Conservation (phyloP, 2,888 invertebrate genomes). For the Drosophila eohydei region DNA sequence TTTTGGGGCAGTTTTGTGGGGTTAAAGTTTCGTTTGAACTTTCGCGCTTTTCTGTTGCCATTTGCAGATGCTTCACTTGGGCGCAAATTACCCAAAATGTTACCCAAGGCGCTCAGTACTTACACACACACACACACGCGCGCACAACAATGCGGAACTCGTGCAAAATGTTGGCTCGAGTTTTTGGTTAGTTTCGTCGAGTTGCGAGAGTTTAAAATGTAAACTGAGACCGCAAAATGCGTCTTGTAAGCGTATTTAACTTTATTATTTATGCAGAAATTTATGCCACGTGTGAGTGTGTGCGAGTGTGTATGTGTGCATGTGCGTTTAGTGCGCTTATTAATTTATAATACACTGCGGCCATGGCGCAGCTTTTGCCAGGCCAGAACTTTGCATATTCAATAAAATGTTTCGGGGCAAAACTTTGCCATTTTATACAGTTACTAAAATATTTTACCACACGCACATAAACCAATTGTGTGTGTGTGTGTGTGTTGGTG, state of each 20-base stretch:
- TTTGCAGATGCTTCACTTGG: constrained; percentile 62
- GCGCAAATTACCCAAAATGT: constrained; percentile 74
- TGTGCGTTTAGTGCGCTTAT: constrained; percentile 66
- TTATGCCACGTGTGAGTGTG: constrained; percentile 18
- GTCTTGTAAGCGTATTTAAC: constrained; percentile 80
- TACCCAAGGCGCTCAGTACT: constrained; percentile 64
- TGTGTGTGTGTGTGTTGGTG: constrained; percentile 5
- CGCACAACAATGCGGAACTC: constrained; percentile 22
- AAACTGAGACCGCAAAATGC: constrained; percentile 65
- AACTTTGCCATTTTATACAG: constrained; percentile 59
- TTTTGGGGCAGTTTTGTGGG: not conserved
- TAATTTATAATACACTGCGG: constrained; percentile 81
- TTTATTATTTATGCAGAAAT: constrained; percentile 76
- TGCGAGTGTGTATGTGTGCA: constrained; percentile 27
- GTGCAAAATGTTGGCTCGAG: constrained; percentile 39
- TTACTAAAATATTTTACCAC: constrained; percentile 31
- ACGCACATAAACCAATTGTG: not conserved
- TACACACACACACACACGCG: constrained; percentile 15
- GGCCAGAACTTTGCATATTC: constrained; percentile 56
- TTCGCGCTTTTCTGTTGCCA: constrained; percentile 61
- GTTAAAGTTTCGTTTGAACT: constrained; percentile 50
- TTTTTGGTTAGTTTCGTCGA: constrained; percentile 51
- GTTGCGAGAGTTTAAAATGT: constrained; percentile 50
- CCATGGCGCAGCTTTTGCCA: constrained; percentile 62
- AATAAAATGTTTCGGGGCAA: constrained; percentile 58